These are phyloP conservation scores for Petrocephalus microphthalmus DNA, from an alignment of 2,113 vertebrate species.

Conservation along the genomic window DNA sequence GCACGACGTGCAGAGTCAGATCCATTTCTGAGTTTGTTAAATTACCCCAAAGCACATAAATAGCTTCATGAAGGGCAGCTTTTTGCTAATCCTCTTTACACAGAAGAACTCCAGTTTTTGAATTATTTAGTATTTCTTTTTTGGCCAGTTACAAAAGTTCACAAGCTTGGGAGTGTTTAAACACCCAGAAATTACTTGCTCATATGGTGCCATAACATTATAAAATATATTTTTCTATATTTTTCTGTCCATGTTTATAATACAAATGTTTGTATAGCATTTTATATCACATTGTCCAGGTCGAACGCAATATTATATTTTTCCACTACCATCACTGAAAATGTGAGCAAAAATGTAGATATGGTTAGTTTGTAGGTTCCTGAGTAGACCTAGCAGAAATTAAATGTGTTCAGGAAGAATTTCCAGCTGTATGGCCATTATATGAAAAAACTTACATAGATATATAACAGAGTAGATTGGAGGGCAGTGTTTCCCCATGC, in stretches of 20 bases:
- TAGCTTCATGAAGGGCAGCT: conserved; percentile 32
- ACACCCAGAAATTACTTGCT: conserved; percentile 11
- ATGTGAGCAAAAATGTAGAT: neutral
- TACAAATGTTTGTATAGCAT: neutral
- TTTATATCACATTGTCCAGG: no score
- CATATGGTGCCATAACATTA: neutral
- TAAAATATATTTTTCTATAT: neutral
- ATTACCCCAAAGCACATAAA: conserved; percentile 65
- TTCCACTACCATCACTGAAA: neutral
- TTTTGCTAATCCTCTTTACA: conserved; percentile 40
- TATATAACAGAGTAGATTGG: neutral
- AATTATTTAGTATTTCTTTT: conserved; percentile 20
- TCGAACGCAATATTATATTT: neutral
- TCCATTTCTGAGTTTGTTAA: conserved; percentile 54
- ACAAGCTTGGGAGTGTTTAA: conserved; percentile 33
- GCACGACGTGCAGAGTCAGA: conserved; percentile 67
- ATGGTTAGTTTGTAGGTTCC: neutral
- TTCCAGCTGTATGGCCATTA: neutral
- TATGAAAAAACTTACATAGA: neutral
- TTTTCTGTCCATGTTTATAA: neutral
- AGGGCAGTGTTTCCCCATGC: neutral
- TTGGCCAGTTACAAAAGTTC: conserved; percentile 40
- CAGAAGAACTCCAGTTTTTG: conserved; percentile 23
- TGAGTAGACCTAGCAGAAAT: neutral
- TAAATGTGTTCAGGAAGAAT: neutral